Evolutionary conservation across 2,113 vertebrate genomes (phyloP).

Genomic region (Mionectes macconnelli): DNA sequence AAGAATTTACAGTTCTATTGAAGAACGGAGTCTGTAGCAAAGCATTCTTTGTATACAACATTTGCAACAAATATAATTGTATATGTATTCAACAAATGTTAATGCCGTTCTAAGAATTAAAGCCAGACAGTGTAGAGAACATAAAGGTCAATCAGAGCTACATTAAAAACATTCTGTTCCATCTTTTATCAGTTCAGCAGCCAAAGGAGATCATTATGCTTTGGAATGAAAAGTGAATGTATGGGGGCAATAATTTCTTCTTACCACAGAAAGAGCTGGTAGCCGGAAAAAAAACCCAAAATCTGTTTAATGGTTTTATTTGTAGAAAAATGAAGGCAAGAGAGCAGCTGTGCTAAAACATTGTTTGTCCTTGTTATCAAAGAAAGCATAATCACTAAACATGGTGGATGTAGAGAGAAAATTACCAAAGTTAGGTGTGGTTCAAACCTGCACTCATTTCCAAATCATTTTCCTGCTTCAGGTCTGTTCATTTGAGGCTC

Average conservation of each 20-base stretch:
- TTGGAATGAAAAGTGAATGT: not conserved
- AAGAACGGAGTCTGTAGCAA: not conserved
- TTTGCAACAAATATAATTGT: constrained; percentile 25
- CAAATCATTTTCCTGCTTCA: not conserved
- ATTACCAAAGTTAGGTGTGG: not conserved
- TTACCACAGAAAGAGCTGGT: not conserved
- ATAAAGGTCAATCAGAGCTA: constrained; percentile 37
- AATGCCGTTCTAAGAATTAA: constrained; percentile 37
- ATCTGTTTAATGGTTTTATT: not conserved
- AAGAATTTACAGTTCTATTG: not conserved
- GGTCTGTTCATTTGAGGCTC: not conserved
- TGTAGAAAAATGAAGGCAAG: not conserved
- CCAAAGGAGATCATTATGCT: not conserved
- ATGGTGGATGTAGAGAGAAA: not conserved
- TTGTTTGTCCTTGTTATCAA: not conserved
- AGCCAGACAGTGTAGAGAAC: constrained; percentile 26
- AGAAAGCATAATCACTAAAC: not conserved
- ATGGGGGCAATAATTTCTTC: not conserved
- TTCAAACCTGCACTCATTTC: not conserved
- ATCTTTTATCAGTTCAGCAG: not conserved
- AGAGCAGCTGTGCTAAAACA: not conserved
- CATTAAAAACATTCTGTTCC: not conserved
- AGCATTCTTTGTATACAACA: not conserved
- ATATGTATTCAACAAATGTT: constrained; percentile 12
- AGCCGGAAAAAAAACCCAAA: not conserved